Percentiles rank a stretch among this genome's conserved stretches.
phyloP scores from a whole-genome alignment of 2,797 vertebrate species.

The Lithobates sylvaticus region DNA sequence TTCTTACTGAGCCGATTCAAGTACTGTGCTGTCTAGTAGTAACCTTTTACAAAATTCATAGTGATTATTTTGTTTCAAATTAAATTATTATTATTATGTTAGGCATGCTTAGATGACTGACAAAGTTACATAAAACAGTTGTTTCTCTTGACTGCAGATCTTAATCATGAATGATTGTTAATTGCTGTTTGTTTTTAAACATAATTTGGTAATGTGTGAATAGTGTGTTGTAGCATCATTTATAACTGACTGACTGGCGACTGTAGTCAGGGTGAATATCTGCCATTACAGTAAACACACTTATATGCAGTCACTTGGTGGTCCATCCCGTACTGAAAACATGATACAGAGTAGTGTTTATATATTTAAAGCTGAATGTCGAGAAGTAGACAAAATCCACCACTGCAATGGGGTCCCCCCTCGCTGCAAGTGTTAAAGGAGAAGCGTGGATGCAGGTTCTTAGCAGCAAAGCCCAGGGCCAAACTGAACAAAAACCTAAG shows the following conservation, averaged over 20 bases:
- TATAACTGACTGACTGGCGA: neutral
- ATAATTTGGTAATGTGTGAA: constrained; percentile 4
- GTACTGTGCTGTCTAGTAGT: neutral
- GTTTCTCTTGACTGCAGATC: constrained; percentile 17
- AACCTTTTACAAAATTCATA: neutral
- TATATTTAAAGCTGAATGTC: neutral
- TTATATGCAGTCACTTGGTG: neutral
- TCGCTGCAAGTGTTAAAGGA: too few species aligned
- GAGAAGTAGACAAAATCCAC: too few species aligned
- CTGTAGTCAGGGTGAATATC: neutral
- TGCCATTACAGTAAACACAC: too few species aligned
- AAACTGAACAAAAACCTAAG: too few species aligned
- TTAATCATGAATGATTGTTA: constrained; percentile 5
- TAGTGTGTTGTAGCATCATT: neutral
- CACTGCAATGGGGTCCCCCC: too few species aligned
- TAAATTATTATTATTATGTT: neutral
- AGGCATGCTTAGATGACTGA: neutral
- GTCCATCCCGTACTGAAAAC: neutral
- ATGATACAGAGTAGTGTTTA: neutral
- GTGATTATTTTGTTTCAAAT: neutral
- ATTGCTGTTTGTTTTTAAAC: constrained; percentile 19
- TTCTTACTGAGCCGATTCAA: neutral
- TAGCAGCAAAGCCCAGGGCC: too few species aligned
- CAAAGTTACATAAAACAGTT: neutral
- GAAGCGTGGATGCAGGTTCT: too few species aligned